phyloP scores from a whole-genome alignment of 2,797 vertebrate species.

The Helicolenus hilgendorfi region DNA sequence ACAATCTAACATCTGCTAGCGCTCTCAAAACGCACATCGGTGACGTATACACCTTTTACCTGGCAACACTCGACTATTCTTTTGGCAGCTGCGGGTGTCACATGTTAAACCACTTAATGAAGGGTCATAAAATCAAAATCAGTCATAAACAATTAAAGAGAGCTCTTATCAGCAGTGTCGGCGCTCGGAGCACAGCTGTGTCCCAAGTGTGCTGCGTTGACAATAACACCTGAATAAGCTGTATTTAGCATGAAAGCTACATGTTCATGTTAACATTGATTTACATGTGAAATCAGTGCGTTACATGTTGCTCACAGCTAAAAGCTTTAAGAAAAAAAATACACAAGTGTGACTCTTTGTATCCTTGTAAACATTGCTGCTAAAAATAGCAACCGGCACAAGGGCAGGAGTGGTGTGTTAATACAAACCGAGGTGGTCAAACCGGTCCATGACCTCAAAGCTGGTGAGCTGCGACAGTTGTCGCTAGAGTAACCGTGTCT shows the following conservation, averaged over 20 bases:
- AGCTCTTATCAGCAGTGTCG: conserved; percentile 52
- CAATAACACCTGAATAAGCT: conserved; percentile 31
- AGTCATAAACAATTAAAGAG: conserved; percentile 71
- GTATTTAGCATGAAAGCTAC: conserved; percentile 10
- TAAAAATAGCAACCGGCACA: conserved; percentile 83
- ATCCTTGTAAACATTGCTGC: conserved; percentile 75
- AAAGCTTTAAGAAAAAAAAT: conserved; percentile 14
- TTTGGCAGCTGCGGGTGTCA: conserved; percentile 46
- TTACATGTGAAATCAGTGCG: not conserved
- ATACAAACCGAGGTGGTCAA: conserved; percentile 76
- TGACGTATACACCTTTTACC: conserved; percentile 44
- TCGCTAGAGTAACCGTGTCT: conserved; percentile 39
- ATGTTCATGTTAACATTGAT: not conserved
- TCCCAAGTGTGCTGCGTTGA: not conserved
- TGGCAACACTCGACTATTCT: conserved; percentile 60
- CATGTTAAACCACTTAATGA: conserved; percentile 70
- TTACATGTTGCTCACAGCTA: not conserved
- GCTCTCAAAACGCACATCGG: conserved; percentile 58
- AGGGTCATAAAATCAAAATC: conserved; percentile 71
- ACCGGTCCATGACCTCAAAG: conserved; percentile 78
- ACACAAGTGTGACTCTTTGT: conserved; percentile 42
- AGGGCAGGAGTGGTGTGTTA: conserved; percentile 73
- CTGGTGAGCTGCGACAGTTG: conserved; percentile 59
- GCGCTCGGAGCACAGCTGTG: conserved; percentile 19
- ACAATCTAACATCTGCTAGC: conserved; percentile 66